Percentiles rank a stretch among this genome's conserved stretches.
Conservation (phyloP, 2,888 invertebrate species). For the Eilema sororculum region DNA sequence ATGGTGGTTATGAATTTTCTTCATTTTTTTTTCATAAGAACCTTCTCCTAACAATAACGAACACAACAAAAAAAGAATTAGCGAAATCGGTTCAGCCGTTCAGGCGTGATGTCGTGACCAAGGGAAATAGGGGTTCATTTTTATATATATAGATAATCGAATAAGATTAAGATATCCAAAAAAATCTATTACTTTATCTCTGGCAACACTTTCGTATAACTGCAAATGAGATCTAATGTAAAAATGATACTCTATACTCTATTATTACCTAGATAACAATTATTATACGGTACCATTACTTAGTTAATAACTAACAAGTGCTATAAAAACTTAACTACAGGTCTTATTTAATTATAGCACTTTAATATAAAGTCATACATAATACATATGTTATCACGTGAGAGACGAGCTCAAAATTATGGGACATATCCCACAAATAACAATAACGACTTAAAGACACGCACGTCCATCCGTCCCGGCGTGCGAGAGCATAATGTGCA, state of each 20-base stretch:
- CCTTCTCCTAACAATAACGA: no score
- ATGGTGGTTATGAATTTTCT: no score
- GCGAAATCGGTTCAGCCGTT: no score
- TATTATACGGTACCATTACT: slow-evolving; percentile 34
- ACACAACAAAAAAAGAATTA: no score
- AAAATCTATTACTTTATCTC: neutral
- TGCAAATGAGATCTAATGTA: neutral
- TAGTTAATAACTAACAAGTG: slow-evolving; percentile 17
- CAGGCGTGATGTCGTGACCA: no score
- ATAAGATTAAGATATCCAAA: neutral
- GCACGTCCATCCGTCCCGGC: slow-evolving; percentile 63
- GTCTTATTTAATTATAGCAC: slow-evolving; percentile 16
- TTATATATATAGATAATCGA: no score
- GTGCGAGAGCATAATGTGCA: slow-evolving; percentile 67
- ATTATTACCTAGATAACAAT: neutral
- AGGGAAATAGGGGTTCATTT: no score
- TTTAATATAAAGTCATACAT: slow-evolving; percentile 38
- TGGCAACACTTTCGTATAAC: neutral
- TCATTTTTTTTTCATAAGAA: no score
- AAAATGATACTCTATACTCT: neutral
- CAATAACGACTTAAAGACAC: slow-evolving; percentile 67
- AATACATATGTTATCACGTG: slow-evolving; percentile 26
- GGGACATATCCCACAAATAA: slow-evolving; percentile 57
- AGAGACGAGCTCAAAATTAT: slow-evolving; percentile 46
- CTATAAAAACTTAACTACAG: slow-evolving; percentile 34